These are phyloP conservation scores for Protodeltote pygarga DNA, from an alignment of 2,888 invertebrate genomes.

Conservation along the genomic window DNA sequence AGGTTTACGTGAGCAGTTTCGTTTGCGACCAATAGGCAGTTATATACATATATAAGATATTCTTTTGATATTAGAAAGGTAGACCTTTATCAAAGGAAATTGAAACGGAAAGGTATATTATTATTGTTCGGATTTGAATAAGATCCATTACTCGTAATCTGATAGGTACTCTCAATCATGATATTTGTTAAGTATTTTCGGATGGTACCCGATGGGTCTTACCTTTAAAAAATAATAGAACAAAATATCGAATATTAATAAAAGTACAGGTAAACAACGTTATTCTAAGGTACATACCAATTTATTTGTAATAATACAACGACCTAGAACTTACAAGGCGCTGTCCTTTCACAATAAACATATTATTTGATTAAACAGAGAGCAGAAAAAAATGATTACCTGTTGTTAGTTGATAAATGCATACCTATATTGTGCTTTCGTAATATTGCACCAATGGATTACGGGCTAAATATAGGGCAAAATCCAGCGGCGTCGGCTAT, in stretches of 20 bases:
- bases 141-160: constrained; percentile 25
- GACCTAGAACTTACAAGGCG: constrained; percentile 18
- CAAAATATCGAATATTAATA: neutral
- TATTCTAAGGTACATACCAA: too few relatives aligned
- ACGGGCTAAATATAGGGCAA: constrained; percentile 78
- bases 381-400: constrained; percentile 16
- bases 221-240: constrained; percentile 3
- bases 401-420: constrained; percentile 19
- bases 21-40: neutral
- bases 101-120: constrained; percentile 14
- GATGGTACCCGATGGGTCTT: too few relatives aligned
- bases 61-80: too few relatives aligned
- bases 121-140: constrained; percentile 9
- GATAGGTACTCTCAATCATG: constrained; percentile 2
- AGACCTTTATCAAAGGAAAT: constrained; percentile 6
- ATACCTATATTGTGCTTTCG: constrained; percentile 58
- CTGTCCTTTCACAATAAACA: constrained; percentile 17
- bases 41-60: too few relatives aligned
- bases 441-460: constrained; percentile 66
- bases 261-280: neutral
- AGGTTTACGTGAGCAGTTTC: too few relatives aligned
- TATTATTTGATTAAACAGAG: neutral
- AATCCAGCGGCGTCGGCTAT: constrained; percentile 64
- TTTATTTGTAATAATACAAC: constrained; percentile 1
- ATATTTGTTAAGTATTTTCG: too few relatives aligned